Evolutionary conservation across 1,140 invertebrate genomes (phyloP).

Genomic region (Aleiodes sp.): DNA sequence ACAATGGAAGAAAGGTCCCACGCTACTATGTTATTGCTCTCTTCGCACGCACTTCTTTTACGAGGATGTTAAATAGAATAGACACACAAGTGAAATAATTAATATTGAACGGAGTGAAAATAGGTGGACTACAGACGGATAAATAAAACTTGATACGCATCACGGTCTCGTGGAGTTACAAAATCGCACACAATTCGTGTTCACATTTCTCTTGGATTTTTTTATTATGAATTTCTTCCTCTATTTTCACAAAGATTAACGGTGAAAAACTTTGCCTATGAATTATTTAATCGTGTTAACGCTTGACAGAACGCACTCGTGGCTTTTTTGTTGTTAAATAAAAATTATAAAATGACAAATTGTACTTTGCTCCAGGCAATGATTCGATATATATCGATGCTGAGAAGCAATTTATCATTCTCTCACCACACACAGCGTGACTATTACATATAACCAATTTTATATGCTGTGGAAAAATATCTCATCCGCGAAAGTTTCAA

Average conservation of each 20-base stretch:
- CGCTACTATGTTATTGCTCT: not conserved
- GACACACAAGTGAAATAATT: constrained; percentile 30
- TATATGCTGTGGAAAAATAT: not conserved
- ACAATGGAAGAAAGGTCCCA: constrained; percentile 17
- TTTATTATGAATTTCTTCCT: not conserved
- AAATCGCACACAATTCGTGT: not conserved
- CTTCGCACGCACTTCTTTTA: constrained; percentile 27
- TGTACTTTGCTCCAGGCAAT: not conserved
- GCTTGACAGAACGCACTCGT: not conserved
- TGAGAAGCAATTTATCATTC: not conserved
- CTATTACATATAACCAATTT: constrained; percentile 4
- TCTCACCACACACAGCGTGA: constrained; percentile 8
- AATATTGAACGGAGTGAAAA: constrained; percentile 35
- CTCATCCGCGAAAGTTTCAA: constrained; percentile 15
- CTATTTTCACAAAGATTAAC: not conserved
- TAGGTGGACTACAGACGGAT: not conserved
- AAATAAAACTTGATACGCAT: constrained; percentile 13
- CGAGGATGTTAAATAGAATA: not conserved
- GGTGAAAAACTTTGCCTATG: not conserved
- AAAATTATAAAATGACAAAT: constrained; percentile 1
- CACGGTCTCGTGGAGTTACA: not conserved
- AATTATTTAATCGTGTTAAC: constrained; percentile 38
- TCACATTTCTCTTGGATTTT: not conserved
- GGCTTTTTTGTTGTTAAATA: not conserved
- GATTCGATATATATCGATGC: constrained; percentile 9